Evolutionary conservation across 2,888 invertebrate species (phyloP), one percentile per base, ranked within the genome.

Genomic region (Caenorhabditis sinica): DNA sequence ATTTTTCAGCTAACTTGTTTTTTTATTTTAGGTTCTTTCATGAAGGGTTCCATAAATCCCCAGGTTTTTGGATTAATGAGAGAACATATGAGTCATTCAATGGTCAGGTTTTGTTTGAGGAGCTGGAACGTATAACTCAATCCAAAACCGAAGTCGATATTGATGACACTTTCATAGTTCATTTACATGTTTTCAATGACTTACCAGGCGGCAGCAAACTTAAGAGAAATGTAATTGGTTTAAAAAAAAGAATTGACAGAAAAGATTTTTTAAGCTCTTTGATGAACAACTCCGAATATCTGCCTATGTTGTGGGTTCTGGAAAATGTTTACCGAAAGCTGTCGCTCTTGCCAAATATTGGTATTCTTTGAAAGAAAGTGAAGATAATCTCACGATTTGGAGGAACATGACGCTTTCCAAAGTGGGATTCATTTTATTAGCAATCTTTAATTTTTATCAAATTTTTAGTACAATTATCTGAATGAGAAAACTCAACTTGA

Each of bases 1-100:
- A n/a, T n/a, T n/a, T n/a, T n/a, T n/a, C n/a, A n/a, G n/a, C n/a
- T n/a, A n/a, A n/a, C n/a, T n/a, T n/a, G n/a, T n/a, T n/a, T n/a
- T n/a, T n/a, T n/a, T n/a, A n/a, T n/a, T n/a, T n/a, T 9, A 60
- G 60, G 2, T 60, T 60, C 33, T 60, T 60, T 33, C 60, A 60
- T 8, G 9, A 60, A 60, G 60, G 60, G 15, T 60, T 60, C n/a
- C 60, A 60, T 33, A n/a, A 0, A 0, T 28, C 2, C 1, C 5
- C 23, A 3, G 63, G 63, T 6, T 65, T 65, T 60, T 60, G 60
- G 60, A 11, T 60, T 23, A 65, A 65, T 23, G 63, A 65, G n/a
- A 60, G 60, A 60, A 33, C n/a, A 3, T 60, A 60, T n/a, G 2
- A 33, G 15, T 30, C 60, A 0, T 60, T 60, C 6, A 33, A 60